Evolutionary conservation across 1,140 invertebrate species (phyloP).

Genomic region (Trinorchestia longiramus): DNA sequence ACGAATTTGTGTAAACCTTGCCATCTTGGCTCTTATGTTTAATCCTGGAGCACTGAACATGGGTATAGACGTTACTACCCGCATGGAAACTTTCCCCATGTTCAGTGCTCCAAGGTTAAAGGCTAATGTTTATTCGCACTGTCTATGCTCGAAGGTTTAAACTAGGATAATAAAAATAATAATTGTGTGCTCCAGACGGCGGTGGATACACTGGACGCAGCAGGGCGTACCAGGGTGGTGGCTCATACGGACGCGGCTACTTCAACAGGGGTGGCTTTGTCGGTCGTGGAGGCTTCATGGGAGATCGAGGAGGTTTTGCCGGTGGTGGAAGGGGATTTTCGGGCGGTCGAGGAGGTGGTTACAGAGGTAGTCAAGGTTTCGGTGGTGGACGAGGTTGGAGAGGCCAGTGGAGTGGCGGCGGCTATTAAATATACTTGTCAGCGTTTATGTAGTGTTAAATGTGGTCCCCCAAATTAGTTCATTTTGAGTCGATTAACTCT

Average conservation of each 20-base stretch:
- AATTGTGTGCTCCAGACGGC: neutral
- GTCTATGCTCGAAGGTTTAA: no score
- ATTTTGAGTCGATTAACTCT: neutral
- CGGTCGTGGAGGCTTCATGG: neutral
- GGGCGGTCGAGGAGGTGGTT: neutral
- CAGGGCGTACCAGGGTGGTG: slow-evolving; percentile 5
- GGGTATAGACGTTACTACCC: no score
- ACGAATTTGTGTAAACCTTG: no score
- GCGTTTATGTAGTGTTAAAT: neutral
- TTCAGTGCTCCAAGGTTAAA: no score
- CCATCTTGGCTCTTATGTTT: no score
- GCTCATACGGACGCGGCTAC: slow-evolving; percentile 1
- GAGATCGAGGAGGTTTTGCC: neutral
- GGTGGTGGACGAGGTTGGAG: neutral
- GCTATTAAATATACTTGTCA: neutral
- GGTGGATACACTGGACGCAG: neutral
- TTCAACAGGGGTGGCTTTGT: neutral
- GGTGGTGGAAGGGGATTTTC: neutral
- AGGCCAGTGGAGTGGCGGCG: neutral
- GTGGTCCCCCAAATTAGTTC: neutral
- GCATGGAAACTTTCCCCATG: no score
- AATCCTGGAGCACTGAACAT: no score
- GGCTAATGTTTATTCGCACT: no score
- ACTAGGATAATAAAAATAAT: no score
- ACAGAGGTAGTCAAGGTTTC: neutral